Evolutionary conservation across 2,113 vertebrate species (phyloP).

Genomic region (Psophia crepitans): DNA sequence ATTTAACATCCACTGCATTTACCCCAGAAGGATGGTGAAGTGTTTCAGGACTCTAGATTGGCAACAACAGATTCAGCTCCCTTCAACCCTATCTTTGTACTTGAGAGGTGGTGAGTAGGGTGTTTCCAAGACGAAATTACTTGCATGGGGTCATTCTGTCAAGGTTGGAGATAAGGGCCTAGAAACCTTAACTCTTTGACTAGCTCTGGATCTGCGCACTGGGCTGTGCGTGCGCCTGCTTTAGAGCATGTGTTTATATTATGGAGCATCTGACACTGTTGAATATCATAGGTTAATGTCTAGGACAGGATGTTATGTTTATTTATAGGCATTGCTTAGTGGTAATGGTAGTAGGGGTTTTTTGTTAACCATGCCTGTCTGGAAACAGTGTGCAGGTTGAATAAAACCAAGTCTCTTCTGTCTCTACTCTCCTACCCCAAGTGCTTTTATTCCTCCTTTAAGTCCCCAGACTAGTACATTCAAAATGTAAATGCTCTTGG

Average conservation of each 20-base stretch:
- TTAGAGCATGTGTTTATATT: fast-evolving
- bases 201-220: fast-evolving
- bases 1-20: neutral
- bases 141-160: neutral
- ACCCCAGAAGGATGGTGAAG: neutral
- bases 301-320: neutral
- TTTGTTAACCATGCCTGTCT: neutral
- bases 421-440: neutral
- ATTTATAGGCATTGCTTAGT: neutral
- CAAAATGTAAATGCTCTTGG: neutral
- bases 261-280: neutral
- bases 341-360: neutral
- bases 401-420: neutral
- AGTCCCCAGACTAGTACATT: neutral
- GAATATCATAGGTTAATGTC: neutral
- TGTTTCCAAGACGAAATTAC: neutral
- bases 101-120: neutral
- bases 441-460: neutral
- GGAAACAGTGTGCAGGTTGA: neutral
- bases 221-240: neutral
- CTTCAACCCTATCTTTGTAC: neutral
- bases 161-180: neutral
- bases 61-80: neutral
- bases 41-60: neutral
- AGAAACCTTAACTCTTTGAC: neutral